Evolutionary conservation across 2,113 vertebrate genomes (phyloP).

Genomic region (Cnemophilus loriae): DNA sequence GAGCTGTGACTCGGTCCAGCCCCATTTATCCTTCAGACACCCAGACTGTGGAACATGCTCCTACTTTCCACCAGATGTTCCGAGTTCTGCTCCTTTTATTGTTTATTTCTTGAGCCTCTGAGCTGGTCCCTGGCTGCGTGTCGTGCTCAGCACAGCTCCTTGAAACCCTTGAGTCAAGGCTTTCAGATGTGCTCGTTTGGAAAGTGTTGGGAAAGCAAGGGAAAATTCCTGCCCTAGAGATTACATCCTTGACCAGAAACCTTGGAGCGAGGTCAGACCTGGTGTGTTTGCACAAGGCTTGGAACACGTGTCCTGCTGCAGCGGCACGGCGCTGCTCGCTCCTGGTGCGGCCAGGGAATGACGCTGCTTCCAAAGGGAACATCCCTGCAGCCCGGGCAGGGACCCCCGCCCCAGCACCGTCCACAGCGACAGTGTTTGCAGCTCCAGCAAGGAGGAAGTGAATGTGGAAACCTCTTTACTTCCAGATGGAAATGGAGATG

Average conservation of each 20-base stretch:
- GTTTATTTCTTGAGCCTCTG: conserved; percentile 9
- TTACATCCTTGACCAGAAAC: background rate
- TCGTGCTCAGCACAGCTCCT: background rate
- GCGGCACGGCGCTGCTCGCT: accelerated
- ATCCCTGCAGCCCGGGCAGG: background rate
- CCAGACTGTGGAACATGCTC: background rate
- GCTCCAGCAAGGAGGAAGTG: background rate
- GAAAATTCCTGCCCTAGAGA: conserved; percentile 4
- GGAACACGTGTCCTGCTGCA: background rate
- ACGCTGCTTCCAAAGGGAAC: background rate
- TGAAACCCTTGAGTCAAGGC: conserved; percentile 2
- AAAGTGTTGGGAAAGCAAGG: conserved; percentile 27
- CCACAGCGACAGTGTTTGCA: background rate
- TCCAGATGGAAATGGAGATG: background rate
- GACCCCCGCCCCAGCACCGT: background rate
- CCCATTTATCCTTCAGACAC: conserved; percentile 30
- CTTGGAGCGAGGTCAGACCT: background rate
- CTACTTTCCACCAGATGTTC: conserved; percentile 24
- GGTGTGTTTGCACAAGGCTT: background rate
- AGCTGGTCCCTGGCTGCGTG: background rate
- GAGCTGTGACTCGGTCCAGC: background rate
- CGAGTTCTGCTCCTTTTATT: background rate
- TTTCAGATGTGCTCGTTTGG: conserved; percentile 9
- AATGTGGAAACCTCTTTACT: background rate
- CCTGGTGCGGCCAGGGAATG: background rate